These are phyloP conservation scores for Lissocephala sabroskyi DNA, from an alignment of 2,888 invertebrate species.

Conservation along the genomic window DNA sequence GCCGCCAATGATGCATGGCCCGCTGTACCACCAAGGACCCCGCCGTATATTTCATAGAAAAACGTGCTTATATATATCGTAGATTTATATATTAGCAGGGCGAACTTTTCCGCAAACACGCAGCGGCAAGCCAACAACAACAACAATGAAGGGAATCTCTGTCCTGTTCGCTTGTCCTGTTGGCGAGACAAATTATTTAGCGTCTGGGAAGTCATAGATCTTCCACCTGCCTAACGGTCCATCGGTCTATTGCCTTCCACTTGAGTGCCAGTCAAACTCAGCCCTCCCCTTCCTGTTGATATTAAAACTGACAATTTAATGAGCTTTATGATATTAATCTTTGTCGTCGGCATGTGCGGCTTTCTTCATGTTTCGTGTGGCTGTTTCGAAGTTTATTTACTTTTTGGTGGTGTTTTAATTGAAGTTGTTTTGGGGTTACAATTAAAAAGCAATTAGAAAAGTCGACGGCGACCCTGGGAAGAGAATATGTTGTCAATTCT, in stretches of 20 bases:
- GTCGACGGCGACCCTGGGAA: background rate
- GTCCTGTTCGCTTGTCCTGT: conserved; percentile 14
- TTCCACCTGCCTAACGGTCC: conserved; percentile 17
- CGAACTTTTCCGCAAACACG: conserved; percentile 22
- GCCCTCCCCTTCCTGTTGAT: conserved; percentile 5
- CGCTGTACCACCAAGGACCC: background rate
- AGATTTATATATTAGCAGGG: conserved; percentile 26
- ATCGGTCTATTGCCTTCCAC: background rate
- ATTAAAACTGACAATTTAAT: conserved; percentile 62
- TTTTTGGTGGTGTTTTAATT: background rate
- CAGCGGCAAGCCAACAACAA: too few relatives aligned
- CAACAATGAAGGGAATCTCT: too few relatives aligned
- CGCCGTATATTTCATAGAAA: too few relatives aligned
- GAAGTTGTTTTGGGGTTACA: background rate
- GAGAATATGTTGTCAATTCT: too few relatives aligned
- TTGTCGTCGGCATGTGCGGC: conserved; percentile 30
- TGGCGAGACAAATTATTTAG: conserved; percentile 51
- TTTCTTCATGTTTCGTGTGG: background rate
- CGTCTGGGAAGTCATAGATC: conserved; percentile 23
- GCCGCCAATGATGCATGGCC: conserved; percentile 45
- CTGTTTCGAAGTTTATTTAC: background rate
- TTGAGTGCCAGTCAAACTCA: too few relatives aligned
- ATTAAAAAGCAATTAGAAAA: conserved; percentile 35
- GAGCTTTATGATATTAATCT: conserved; percentile 63
- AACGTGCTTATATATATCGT: too few relatives aligned